Percentiles rank a stretch among this genome's conserved stretches.
phyloP scores from a whole-genome alignment of 2,797 vertebrate genomes.

The Erethizon dorsatum region DNA sequence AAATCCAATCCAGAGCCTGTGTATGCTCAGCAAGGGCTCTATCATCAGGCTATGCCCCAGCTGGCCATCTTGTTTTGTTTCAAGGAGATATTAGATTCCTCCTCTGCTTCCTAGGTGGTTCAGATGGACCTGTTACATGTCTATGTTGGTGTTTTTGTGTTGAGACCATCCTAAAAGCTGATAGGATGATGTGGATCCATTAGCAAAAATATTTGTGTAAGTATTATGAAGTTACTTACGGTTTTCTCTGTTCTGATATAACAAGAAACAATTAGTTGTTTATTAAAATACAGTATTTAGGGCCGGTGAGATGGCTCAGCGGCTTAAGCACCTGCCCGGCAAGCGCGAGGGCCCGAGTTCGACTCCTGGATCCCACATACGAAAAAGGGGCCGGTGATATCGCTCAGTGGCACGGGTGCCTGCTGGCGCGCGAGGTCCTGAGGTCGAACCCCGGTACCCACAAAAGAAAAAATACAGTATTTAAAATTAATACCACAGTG shows the following conservation, averaged over 20 bases:
- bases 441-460: too few species aligned
- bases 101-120: not conserved
- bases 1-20: not conserved
- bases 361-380: too few species aligned
- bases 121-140: conserved; percentile 50
- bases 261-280: conserved; percentile 83
- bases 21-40: not conserved
- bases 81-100: conserved; percentile 61
- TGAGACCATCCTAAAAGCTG: conserved; percentile 73
- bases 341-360: too few species aligned
- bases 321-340: too few species aligned
- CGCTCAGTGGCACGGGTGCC: too few species aligned
- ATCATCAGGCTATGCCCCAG: not conserved
- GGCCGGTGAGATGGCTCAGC: too few species aligned
- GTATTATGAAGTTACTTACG: conserved; percentile 79
- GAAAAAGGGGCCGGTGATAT: too few species aligned
- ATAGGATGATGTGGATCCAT: conserved; percentile 78
- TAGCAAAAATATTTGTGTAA: conserved; percentile 82
- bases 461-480: conserved; percentile 57
- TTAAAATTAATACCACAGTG: conserved; percentile 50
- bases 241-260: conserved; percentile 79
- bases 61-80: conserved; percentile 51
- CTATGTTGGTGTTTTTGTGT: not conserved
- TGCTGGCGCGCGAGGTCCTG: too few species aligned
- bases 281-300: conserved; percentile 73